These are phyloP conservation scores for Drosophila triauraria DNA, from an alignment of 1,140 invertebrate genomes.

Conservation along the genomic window DNA sequence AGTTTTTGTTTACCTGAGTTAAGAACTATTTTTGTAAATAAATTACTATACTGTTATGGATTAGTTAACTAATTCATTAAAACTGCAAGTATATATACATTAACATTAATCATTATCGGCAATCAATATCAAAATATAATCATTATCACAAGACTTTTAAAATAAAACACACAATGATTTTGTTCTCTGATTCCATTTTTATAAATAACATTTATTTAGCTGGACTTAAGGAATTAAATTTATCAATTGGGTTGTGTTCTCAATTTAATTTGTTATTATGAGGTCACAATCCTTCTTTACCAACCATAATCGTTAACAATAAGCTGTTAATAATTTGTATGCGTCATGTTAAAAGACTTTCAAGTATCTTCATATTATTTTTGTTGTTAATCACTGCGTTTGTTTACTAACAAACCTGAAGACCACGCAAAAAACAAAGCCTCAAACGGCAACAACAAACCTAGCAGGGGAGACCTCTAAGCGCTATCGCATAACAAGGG, in stretches of 20 bases:
- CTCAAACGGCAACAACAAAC: constrained; percentile 44
- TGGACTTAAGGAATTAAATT: too few relatives aligned
- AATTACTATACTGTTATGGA: too few relatives aligned
- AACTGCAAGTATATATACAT: too few relatives aligned
- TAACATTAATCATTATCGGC: too few relatives aligned
- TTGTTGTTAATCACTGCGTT: constrained; percentile 32
- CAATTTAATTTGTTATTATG: too few relatives aligned
- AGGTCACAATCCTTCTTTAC: constrained; percentile 1
- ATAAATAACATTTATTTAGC: too few relatives aligned
- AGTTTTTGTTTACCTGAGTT: neutral
- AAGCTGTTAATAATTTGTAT: neutral
- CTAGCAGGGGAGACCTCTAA: constrained; percentile 34
- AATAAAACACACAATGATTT: too few relatives aligned
- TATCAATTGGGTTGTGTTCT: too few relatives aligned
- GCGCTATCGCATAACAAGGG: constrained; percentile 57
- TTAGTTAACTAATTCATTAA: too few relatives aligned
- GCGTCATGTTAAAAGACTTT: constrained; percentile 2
- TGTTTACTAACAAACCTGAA: constrained; percentile 50
- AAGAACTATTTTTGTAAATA: neutral
- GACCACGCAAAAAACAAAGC: constrained; percentile 33
- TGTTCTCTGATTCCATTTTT: too few relatives aligned
- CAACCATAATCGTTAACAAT: neutral
- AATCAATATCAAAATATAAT: too few relatives aligned
- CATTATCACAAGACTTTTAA: too few relatives aligned
- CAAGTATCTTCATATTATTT: neutral